A percentile compares a stretch with the other conserved stretches of the same genome.
phyloP scores from a whole-genome alignment of 2,797 vertebrate genomes.

The Onychomys torridus region DNA sequence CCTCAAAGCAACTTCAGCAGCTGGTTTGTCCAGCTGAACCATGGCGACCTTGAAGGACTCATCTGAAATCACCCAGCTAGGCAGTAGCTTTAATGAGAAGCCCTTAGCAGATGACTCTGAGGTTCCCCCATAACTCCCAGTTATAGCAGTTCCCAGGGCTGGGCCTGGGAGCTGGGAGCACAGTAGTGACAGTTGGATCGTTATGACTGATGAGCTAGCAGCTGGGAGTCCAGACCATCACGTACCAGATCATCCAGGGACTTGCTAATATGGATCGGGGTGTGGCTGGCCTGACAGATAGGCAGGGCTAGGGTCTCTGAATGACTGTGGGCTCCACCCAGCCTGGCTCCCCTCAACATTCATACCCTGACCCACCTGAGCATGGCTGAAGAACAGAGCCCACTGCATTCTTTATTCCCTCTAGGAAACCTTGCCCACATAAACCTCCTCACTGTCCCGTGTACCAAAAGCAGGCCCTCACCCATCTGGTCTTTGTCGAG shows the following conservation, averaged over 20 bases:
- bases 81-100: neutral
- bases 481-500: neutral
- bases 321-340: too few species aligned
- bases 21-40: neutral
- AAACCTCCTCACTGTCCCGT: neutral
- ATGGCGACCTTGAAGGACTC: neutral
- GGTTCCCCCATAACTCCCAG: neutral
- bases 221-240: neutral
- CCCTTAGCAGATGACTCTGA: neutral
- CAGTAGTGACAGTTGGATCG: neutral
- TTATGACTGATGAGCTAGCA: neutral
- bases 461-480: neutral
- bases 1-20: neutral
- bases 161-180: neutral
- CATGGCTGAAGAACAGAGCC: neutral
- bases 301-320: neutral
- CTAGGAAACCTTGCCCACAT: neutral
- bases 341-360: neutral
- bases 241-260: too few species aligned
- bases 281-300: rapidly evolving
- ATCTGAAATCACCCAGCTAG: neutral
- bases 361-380: neutral
- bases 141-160: neutral
- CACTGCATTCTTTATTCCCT: neutral
- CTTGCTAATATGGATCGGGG: neutral